Percentiles rank a stretch among this genome's conserved stretches.
These are phyloP conservation scores for Folsomia candida DNA, from an alignment of 2,888 invertebrate species.

Conservation along the genomic window DNA sequence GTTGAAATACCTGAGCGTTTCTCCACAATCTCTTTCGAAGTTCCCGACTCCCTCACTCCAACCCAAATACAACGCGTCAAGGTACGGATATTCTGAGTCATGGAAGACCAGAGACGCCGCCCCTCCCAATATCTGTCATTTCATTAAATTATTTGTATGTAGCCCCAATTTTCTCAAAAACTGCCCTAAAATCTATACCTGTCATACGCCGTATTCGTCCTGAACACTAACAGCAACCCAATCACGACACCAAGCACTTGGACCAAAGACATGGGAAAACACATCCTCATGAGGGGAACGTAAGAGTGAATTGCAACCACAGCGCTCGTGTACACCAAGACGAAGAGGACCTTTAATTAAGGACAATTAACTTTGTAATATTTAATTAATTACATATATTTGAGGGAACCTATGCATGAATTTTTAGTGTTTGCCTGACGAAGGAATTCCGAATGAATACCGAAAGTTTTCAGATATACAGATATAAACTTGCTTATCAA, in stretches of 20 bases:
- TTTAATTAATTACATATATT: too few relatives aligned
- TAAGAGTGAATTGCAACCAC: constrained; percentile 27
- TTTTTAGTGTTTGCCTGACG: too few relatives aligned
- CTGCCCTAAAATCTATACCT: constrained; percentile 28
- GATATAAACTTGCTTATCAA: too few relatives aligned
- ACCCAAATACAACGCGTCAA: constrained; percentile 46
- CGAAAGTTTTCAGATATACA: too few relatives aligned
- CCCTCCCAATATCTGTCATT: constrained; percentile 46
- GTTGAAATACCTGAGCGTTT: too few relatives aligned
- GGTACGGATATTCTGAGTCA: constrained; percentile 36
- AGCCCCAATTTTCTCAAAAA: neutral
- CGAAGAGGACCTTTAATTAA: neutral
- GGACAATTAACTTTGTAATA: too few relatives aligned
- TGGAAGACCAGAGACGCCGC: constrained; percentile 36
- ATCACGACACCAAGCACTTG: constrained; percentile 46
- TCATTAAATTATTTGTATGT: neutral
- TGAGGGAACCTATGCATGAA: too few relatives aligned
- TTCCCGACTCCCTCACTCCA: constrained; percentile 30
- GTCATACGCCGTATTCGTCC: constrained; percentile 48
- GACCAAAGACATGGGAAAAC: constrained; percentile 39
- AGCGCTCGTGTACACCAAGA: constrained; percentile 14
- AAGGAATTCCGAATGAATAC: too few relatives aligned
- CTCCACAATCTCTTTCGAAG: constrained; percentile 6
- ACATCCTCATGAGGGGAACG: constrained; percentile 25
- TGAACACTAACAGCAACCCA: constrained; percentile 44